These are phyloP conservation scores for Muricea muricata DNA, from an alignment of 92 coral and sea anemone genomes.

Conservation along the genomic window DNA sequence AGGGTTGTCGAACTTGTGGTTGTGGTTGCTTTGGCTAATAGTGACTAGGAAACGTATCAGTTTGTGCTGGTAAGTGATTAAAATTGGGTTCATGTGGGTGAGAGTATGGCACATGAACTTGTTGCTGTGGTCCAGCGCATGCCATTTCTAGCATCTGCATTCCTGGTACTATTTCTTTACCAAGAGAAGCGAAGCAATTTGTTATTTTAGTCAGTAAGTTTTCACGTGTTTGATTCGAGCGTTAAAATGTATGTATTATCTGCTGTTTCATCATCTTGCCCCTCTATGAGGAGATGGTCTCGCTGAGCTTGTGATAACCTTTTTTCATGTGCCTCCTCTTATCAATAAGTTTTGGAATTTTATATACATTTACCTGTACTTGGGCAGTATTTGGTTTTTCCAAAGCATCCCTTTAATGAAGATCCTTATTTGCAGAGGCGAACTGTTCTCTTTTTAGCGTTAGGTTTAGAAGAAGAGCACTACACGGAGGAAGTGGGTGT, in stretches of 20 bases:
- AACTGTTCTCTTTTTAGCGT: too few relatives aligned
- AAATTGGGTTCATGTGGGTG: neutral
- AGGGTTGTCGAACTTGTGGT: too few relatives aligned
- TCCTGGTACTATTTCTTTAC: constrained; percentile 28
- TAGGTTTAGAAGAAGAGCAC: too few relatives aligned
- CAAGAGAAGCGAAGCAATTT: constrained; percentile 29
- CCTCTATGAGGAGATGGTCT: constrained; percentile 45
- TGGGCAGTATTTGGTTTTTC: too few relatives aligned
- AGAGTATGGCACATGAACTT: neutral
- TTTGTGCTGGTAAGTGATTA: neutral
- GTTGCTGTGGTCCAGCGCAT: neutral
- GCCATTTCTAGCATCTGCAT: constrained; percentile 41
- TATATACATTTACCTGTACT: neutral
- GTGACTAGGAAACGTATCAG: neutral
- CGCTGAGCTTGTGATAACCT: constrained; percentile 48
- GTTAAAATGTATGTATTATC: constrained; percentile 6
- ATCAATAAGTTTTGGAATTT: constrained; percentile 51
- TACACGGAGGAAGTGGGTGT: too few relatives aligned
- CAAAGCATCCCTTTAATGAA: too few relatives aligned
- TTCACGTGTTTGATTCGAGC: constrained; percentile 48
- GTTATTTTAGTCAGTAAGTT: constrained; percentile 49
- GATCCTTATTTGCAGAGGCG: too few relatives aligned
- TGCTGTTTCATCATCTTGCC: constrained; percentile 42
- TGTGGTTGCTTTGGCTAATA: neutral
- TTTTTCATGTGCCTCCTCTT: constrained; percentile 50